Conservation (phyloP, 1,140 invertebrate species). For the Lasaia peninsularis region DNA sequence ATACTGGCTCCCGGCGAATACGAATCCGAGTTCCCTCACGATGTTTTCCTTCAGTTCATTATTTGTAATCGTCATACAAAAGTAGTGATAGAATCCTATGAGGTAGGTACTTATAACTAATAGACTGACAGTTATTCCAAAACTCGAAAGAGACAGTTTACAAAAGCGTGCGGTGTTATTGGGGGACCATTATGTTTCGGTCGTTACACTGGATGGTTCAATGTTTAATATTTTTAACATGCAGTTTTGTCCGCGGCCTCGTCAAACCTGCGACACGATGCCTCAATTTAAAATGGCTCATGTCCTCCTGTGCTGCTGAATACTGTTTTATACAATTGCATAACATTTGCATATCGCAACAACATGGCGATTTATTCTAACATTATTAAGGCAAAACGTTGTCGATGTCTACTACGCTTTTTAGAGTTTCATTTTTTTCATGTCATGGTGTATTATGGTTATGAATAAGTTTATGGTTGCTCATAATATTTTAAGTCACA, state of each 20-base stretch:
- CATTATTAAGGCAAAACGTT: background rate
- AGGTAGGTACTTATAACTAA: background rate
- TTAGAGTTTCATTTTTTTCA: background rate
- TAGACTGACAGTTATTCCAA: background rate
- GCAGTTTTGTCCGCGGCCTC: background rate
- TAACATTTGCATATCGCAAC: conserved; percentile 2
- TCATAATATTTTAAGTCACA: no score
- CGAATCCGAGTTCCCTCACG: no score
- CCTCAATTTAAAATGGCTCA: conserved; percentile 7
- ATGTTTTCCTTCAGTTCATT: no score
- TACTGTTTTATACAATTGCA: conserved; percentile 8
- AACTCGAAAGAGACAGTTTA: background rate
- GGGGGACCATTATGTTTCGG: background rate
- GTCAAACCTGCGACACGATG: background rate
- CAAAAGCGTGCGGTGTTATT: background rate
- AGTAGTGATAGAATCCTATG: no score
- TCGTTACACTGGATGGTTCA: background rate
- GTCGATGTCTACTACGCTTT: background rate
- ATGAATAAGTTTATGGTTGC: no score
- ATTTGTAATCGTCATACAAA: no score
- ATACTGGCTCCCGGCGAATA: no score
- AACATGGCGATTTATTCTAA: conserved; percentile 1
- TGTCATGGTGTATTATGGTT: background rate
- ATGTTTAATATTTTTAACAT: conserved; percentile 4
- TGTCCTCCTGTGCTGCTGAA: background rate